These are phyloP conservation scores for Panopea generosa DNA, from an alignment of 2,888 invertebrate genomes.

Conservation along the genomic window DNA sequence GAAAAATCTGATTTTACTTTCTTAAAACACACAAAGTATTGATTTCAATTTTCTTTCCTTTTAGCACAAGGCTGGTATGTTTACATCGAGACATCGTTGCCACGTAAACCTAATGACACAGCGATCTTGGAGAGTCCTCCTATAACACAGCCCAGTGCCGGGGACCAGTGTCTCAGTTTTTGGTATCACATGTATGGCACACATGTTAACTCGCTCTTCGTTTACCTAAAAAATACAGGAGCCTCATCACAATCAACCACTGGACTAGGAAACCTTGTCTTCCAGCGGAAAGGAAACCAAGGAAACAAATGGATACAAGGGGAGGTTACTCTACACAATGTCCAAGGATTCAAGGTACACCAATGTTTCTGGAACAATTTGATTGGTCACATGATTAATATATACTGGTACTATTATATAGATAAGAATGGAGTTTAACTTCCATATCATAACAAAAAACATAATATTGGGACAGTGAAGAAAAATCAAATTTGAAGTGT, in stretches of 20 bases:
- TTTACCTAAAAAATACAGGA: conserved; percentile 51
- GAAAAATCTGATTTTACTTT: too few relatives aligned
- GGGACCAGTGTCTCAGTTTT: conserved; percentile 74
- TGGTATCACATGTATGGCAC: conserved; percentile 81
- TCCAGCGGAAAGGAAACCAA: conserved; percentile 62
- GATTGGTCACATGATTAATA: too few relatives aligned
- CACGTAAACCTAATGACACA: conserved; percentile 87
- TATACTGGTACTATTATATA: too few relatives aligned
- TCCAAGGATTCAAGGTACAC: conserved; percentile 60
- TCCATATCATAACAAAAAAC: too few relatives aligned
- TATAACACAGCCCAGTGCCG: conserved; percentile 55
- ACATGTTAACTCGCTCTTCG: conserved; percentile 72
- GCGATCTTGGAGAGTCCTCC: conserved; percentile 85
- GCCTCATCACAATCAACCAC: too few relatives aligned
- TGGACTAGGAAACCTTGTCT: conserved; percentile 54
- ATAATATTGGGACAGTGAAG: too few relatives aligned
- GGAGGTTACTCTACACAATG: conserved; percentile 46
- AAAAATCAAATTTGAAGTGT: too few relatives aligned
- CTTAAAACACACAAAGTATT: too few relatives aligned
- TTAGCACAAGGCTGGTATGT: conserved; percentile 69
- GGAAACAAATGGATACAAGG: conserved; percentile 70
- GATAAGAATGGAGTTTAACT: too few relatives aligned
- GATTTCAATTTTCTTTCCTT: too few relatives aligned
- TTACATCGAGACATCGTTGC: conserved; percentile 88
- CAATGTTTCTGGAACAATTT: too few relatives aligned